Conservation (phyloP, 2,797 vertebrate genomes). For the Onychomys arenicola region DNA sequence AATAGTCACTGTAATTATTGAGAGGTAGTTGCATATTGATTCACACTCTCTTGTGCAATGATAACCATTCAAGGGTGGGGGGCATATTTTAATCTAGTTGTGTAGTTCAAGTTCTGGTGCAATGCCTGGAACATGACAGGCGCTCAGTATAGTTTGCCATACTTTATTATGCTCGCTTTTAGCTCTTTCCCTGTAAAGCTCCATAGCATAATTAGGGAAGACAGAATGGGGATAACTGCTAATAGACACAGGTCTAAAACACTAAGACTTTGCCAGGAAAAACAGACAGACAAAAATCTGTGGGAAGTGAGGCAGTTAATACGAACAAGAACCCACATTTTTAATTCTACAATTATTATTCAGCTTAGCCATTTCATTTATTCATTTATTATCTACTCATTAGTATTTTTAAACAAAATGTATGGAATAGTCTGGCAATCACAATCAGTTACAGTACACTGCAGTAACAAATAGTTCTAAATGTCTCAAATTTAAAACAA, state of each 20-base stretch:
- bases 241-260: background rate
- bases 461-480: background rate
- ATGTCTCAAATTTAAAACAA: conserved; percentile 12
- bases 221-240: background rate
- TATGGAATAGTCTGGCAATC: background rate
- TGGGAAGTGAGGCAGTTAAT: background rate
- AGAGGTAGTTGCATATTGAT: background rate
- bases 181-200: background rate
- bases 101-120: background rate
- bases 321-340: background rate
- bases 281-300: background rate
- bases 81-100: background rate
- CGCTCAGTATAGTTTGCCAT: background rate
- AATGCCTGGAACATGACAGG: background rate
- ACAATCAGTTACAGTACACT: background rate
- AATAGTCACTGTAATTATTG: background rate
- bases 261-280: background rate
- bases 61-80: background rate
- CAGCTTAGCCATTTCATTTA: background rate
- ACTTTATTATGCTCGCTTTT: background rate
- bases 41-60: background rate
- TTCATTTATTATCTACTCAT: background rate
- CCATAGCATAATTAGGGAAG: background rate
- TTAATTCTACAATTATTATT: background rate
- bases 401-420: background rate